These are phyloP conservation scores for Porites evermanni DNA, from an alignment of 92 coral and sea anemone species.

Conservation along the genomic window DNA sequence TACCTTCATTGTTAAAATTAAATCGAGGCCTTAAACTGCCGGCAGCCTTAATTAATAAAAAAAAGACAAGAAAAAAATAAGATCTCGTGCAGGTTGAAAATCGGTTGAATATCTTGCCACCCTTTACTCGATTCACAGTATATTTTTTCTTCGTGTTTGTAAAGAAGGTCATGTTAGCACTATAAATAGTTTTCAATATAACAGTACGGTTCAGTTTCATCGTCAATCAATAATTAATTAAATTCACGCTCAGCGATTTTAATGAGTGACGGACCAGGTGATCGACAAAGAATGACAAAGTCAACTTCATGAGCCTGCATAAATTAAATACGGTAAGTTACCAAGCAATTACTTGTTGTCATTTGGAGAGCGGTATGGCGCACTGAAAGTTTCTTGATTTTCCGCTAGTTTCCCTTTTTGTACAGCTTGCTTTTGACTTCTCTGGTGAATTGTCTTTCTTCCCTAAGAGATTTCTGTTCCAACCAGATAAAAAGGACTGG, in stretches of 20 bases:
- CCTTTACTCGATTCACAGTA: too few species aligned
- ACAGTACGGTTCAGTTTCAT: neutral
- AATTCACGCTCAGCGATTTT: neutral
- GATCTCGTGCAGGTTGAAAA: too few species aligned
- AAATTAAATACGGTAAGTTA: slow-evolving; percentile 52
- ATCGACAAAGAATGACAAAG: too few species aligned
- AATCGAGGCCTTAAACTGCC: neutral
- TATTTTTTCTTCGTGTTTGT: too few species aligned
- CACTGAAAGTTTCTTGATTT: neutral
- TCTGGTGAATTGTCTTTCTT: neutral
- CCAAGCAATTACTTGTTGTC: slow-evolving; percentile 70
- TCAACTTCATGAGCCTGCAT: neutral
- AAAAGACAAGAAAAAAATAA: too few species aligned
- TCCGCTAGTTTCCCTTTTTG: neutral
- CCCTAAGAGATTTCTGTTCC: neutral
- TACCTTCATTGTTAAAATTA: too few species aligned
- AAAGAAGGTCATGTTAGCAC: too few species aligned
- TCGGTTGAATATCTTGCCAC: too few species aligned
- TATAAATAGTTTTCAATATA: neutral
- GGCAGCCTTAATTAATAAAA: neutral
- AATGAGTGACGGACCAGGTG: neutral
- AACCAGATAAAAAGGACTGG: neutral
- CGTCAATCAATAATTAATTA: slow-evolving; percentile 22
- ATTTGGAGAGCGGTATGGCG: slow-evolving; percentile 6
- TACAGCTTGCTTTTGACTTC: slow-evolving; percentile 7